Percentiles rank a stretch among this genome's conserved stretches.
Conservation (phyloP, 2,888 invertebrate species). For the Xestoiulus laeticollis region DNA sequence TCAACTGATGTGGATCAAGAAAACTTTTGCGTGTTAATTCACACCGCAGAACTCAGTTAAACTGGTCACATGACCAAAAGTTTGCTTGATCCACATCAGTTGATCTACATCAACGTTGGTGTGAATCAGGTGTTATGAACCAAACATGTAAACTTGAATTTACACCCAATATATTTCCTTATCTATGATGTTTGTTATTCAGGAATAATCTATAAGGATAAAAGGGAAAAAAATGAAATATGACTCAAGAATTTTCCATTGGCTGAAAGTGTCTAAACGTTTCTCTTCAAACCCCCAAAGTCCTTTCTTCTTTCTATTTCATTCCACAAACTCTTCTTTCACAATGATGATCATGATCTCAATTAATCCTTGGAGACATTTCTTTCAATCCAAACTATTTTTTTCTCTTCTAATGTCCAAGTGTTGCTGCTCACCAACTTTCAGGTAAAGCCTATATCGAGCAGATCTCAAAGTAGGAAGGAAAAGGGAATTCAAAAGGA, state of each 20-base stretch:
- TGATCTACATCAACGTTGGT: too few species aligned
- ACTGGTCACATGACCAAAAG: too few species aligned
- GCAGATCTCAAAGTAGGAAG: neutral
- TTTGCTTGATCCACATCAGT: too few species aligned
- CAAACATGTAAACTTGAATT: too few species aligned
- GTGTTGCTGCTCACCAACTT: neutral
- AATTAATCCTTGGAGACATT: slow-evolving; percentile 25
- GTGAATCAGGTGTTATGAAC: too few species aligned
- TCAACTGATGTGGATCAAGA: too few species aligned
- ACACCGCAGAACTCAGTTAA: too few species aligned
- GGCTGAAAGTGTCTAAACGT: neutral
- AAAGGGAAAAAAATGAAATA: neutral
- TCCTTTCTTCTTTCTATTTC: slow-evolving; percentile 12
- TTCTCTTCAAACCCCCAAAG: slow-evolving; percentile 15
- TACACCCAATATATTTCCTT: too few species aligned
- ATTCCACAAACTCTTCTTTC: slow-evolving; percentile 10
- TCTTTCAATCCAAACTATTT: slow-evolving; percentile 3
- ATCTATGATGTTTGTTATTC: too few species aligned
- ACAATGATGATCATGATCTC: slow-evolving; percentile 37
- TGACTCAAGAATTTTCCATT: neutral
- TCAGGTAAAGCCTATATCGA: slow-evolving; percentile 25
- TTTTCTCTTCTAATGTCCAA: neutral
- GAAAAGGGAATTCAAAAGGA: neutral
- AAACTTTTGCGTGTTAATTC: too few species aligned
- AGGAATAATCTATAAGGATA: neutral